A percentile compares a stretch with the other conserved stretches of the same genome.
Evolutionary conservation across 2,113 vertebrate genomes (phyloP).

Genomic region (Oryzias woworae): DNA sequence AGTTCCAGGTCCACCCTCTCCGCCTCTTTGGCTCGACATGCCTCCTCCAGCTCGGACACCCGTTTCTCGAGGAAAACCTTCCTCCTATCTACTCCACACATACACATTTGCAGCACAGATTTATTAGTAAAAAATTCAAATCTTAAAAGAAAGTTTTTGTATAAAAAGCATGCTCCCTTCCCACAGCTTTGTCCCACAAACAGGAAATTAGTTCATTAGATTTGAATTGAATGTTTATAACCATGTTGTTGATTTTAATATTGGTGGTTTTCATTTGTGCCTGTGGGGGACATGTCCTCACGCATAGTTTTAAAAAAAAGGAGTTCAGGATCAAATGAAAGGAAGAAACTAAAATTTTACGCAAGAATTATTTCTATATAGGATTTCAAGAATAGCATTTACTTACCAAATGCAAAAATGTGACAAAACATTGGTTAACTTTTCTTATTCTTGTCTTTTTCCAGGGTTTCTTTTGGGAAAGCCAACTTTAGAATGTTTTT

Average conservation of each 20-base stretch:
- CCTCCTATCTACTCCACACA: conserved; percentile 74
- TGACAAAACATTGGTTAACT: no score
- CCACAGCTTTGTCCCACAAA: no score
- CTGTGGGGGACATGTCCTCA: conserved; percentile 19
- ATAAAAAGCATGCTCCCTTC: no score
- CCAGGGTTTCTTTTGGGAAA: no score
- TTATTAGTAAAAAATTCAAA: no score
- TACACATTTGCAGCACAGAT: background rate
- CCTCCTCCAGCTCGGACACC: conserved; percentile 81
- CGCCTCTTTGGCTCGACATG: conserved; percentile 85
- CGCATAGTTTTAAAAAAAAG: conserved; percentile 22
- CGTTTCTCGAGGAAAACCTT: conserved; percentile 79
- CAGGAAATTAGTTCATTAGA: conserved; percentile 37
- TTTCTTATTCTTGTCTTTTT: no score
- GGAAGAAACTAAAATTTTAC: background rate
- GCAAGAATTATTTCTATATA: no score
- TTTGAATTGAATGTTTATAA: conserved; percentile 19
- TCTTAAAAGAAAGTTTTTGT: no score
- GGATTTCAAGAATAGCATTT: no score
- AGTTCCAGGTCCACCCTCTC: conserved; percentile 90
- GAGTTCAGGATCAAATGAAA: conserved; percentile 13
- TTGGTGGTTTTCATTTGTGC: conserved; percentile 18
- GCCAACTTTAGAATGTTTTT: no score
- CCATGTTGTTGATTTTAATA: conserved; percentile 29
- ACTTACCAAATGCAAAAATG: no score